A percentile compares a stretch with the other conserved stretches of the same genome.
phyloP scores from a whole-genome alignment of 2,888 invertebrate genomes.

The Aporophyla nigra region DNA sequence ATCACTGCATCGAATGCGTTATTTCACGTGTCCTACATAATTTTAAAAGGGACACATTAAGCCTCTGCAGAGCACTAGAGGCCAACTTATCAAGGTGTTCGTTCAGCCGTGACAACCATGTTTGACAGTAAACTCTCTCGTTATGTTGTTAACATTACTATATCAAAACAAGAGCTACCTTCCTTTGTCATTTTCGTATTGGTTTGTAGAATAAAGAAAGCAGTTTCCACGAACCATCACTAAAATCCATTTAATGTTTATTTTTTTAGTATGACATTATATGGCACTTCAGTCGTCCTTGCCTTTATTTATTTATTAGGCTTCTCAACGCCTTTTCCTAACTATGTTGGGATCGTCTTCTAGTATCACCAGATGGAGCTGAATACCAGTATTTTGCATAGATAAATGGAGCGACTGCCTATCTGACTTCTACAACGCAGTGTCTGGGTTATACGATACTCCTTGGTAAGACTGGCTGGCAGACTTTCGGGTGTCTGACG shows the following conservation, averaged over 20 bases:
- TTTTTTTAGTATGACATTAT: neutral
- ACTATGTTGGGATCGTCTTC: too few relatives aligned
- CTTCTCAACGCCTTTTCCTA: too few relatives aligned
- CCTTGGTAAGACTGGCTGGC: too few relatives aligned
- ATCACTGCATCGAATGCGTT: constrained; percentile 20
- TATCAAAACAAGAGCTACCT: neutral
- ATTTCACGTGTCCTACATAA: neutral
- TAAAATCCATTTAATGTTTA: neutral
- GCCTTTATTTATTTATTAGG: too few relatives aligned
- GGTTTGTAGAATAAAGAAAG: neutral
- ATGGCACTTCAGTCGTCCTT: too few relatives aligned
- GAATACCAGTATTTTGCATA: too few relatives aligned
- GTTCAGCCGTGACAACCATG: neutral
- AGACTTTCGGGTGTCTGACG: too few relatives aligned
- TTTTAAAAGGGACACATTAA: neutral
- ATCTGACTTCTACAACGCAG: too few relatives aligned
- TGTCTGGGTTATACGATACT: too few relatives aligned
- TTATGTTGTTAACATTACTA: neutral
- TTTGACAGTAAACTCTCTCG: neutral
- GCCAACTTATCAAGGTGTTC: neutral
- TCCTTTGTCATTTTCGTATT: neutral
- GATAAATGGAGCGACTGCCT: too few relatives aligned
- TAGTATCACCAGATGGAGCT: too few relatives aligned
- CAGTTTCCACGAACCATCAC: neutral
- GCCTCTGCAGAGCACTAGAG: neutral